Conservation (phyloP, 64 coral and sea anemone genomes). For the Porites lutea region DNA sequence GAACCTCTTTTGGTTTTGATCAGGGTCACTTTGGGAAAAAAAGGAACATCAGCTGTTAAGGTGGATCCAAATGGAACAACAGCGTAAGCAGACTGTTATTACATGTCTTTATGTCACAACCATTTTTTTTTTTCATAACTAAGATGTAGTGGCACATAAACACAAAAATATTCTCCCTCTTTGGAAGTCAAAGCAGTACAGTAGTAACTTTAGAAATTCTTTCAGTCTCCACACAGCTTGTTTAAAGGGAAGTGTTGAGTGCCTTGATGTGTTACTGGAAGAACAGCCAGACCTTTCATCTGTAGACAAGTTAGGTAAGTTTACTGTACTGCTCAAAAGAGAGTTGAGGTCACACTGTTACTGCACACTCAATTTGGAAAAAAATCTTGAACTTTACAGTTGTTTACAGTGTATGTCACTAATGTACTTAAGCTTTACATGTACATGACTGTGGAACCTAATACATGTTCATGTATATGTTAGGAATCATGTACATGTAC, state of each 20-base stretch:
- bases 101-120: neutral
- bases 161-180: too few species aligned
- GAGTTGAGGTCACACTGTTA: too few species aligned
- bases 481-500: too few species aligned
- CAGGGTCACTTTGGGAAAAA: constrained; percentile 43
- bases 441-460: too few species aligned
- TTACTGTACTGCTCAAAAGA: neutral
- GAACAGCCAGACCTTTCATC: constrained; percentile 65
- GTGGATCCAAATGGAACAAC: constrained; percentile 60
- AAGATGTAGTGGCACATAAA: neutral
- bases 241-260: constrained; percentile 44
- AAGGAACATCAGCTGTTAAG: constrained; percentile 56
- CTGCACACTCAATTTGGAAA: too few species aligned
- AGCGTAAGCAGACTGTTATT: constrained; percentile 25
- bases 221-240: constrained; percentile 45
- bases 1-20: neutral
- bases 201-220: neutral
- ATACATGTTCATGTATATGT: too few species aligned
- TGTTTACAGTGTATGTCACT: too few species aligned
- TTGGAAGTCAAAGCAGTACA: too few species aligned
- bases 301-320: constrained; percentile 27
- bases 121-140: neutral
- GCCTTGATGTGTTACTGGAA: constrained; percentile 55
- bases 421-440: too few species aligned
- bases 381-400: too few species aligned